phyloP scores from a whole-genome alignment of 37 sponge, comb jelly and placozoan genomes.

The Theonella swinhoei region DNA sequence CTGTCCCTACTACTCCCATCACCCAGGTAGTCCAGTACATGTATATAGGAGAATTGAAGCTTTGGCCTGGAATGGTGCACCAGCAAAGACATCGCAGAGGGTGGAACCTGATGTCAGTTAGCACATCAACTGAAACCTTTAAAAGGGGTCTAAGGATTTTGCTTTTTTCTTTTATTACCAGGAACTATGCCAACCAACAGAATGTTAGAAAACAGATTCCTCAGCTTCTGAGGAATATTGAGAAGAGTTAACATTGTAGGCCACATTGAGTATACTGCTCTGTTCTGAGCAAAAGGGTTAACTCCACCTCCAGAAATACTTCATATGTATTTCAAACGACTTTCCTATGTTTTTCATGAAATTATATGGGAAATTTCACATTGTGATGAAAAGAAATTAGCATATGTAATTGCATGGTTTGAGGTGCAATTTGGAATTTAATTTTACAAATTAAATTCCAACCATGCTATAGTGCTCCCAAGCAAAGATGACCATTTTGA shows the following conservation, averaged over 20 bases:
- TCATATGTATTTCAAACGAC: no score
- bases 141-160: conserved; percentile 11
- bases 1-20: neutral
- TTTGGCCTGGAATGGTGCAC: conserved; percentile 7
- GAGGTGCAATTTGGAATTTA: no score
- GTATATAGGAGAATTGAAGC: conserved; percentile 10
- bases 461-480: no score
- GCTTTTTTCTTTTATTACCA: conserved; percentile 14
- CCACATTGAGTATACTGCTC: conserved; percentile 33
- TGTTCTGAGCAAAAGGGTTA: conserved; percentile 28
- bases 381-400: no score
- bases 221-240: conserved; percentile 10
- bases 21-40: conserved; percentile 44
- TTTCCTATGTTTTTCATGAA: no score
- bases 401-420: no score
- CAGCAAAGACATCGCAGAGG: conserved; percentile 3
- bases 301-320: conserved; percentile 42
- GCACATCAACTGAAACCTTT: conserved; percentile 32
- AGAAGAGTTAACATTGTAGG: conserved; percentile 18
- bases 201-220: neutral
- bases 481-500: no score
- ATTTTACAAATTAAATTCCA: no score
- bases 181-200: conserved; percentile 33
- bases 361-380: no score
- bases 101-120: neutral